Evolutionary conservation across 2,113 vertebrate species (phyloP).

Genomic region (Numenius arquata): DNA sequence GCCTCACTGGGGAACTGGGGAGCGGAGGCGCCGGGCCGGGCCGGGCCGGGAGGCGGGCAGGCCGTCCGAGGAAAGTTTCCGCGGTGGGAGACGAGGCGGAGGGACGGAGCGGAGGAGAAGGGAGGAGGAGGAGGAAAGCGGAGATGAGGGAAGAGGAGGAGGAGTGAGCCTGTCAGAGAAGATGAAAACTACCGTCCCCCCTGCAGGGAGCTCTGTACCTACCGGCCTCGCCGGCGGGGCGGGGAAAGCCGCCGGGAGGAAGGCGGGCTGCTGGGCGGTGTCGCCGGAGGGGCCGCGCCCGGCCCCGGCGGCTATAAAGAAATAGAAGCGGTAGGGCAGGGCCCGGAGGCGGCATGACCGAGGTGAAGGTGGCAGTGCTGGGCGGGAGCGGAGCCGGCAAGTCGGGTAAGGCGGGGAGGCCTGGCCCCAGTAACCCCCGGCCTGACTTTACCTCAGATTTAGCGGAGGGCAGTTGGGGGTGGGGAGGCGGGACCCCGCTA

Average conservation of each 20-base stretch:
- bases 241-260: neutral
- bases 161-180: too few species aligned
- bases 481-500: neutral
- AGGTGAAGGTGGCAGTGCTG: conserved; percentile 81
- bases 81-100: fast-evolving
- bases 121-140: neutral
- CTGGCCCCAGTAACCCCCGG: too few species aligned
- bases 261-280: neutral
- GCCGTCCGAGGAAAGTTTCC: neutral
- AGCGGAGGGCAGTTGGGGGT: too few species aligned
- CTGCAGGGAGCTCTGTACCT: neutral
- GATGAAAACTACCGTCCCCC: too few species aligned
- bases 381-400: conserved; percentile 83
- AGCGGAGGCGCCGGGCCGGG: too few species aligned
- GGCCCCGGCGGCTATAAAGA: neutral
- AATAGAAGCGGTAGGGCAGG: neutral
- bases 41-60: too few species aligned
- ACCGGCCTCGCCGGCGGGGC: neutral
- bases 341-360: conserved; percentile 58
- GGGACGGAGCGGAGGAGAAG: too few species aligned
- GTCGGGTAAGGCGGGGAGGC: conserved; percentile 72
- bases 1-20: fast-evolving
- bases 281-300: neutral
- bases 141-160: neutral
- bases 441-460: fast-evolving